A percentile compares a stretch with the other conserved stretches of the same genome.
These are phyloP conservation scores for Kryptopterus vitreolus DNA, from an alignment of 2,797 vertebrate genomes.

Conservation along the genomic window DNA sequence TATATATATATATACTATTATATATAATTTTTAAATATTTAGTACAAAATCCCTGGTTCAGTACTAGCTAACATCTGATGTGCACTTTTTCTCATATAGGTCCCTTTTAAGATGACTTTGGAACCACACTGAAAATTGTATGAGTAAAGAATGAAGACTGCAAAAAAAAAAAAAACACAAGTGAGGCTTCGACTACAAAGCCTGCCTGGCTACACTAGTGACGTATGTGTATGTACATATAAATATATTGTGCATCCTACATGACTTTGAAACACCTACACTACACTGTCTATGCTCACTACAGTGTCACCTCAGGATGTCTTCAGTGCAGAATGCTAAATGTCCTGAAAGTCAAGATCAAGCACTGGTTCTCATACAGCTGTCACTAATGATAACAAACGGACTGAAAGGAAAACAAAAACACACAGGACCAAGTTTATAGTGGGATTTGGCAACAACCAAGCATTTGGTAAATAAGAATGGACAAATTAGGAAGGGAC, in stretches of 20 bases:
- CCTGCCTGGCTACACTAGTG: neutral
- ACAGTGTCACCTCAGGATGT: neutral
- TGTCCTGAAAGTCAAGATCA: neutral
- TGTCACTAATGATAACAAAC: neutral
- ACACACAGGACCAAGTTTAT: neutral
- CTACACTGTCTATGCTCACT: neutral
- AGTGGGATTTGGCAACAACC: constrained; percentile 1
- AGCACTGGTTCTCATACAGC: constrained; percentile 9
- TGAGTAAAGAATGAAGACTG: neutral
- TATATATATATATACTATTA: too few species aligned
- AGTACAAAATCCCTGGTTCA: neutral
- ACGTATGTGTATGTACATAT: too few species aligned
- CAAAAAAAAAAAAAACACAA: too few species aligned
- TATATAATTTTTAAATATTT: too few species aligned
- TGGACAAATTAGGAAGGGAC: constrained; percentile 14
- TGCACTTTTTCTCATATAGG: neutral
- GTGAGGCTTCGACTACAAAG: neutral
- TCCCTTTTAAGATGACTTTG: neutral
- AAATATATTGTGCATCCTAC: neutral
- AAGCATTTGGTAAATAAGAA: neutral
- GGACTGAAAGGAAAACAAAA: neutral
- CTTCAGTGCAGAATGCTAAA: constrained; percentile 2
- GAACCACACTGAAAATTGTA: neutral
- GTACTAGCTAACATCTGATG: neutral
- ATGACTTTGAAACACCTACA: neutral